phyloP scores from a whole-genome alignment of 2,797 vertebrate genomes.

The Sebastes variabilis region DNA sequence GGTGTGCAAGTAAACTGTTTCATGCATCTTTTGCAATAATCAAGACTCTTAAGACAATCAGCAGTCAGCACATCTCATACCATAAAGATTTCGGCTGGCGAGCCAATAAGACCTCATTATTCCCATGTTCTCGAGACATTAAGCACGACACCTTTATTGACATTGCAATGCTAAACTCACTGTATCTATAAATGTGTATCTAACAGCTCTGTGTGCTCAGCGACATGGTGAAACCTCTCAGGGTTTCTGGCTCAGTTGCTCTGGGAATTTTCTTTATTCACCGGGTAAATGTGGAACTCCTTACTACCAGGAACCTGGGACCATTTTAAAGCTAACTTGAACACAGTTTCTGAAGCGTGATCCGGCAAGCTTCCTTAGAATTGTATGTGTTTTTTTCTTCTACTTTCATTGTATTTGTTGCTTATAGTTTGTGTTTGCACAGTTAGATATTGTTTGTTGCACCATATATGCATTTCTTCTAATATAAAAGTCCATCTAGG shows the following conservation, averaged over 20 bases:
- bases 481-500: background rate
- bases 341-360: background rate
- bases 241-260: conserved; percentile 21
- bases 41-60: background rate
- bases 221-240: conserved; percentile 12
- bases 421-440: background rate
- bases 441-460: background rate
- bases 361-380: background rate
- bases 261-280: conserved; percentile 26
- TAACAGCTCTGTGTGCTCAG: background rate
- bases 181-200: conserved; percentile 20
- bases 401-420: background rate
- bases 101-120: conserved; percentile 29
- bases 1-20: background rate
- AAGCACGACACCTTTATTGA: conserved; percentile 29
- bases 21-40: conserved; percentile 4
- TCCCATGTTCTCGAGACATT: conserved; percentile 14
- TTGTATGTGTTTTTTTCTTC: background rate
- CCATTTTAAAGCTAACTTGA: conserved; percentile 18
- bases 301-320: background rate
- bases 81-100: conserved; percentile 5
- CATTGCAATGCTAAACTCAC: conserved; percentile 15
- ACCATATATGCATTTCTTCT: background rate
- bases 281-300: conserved; percentile 21
- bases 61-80: conserved; percentile 8